A percentile compares a stretch with the other conserved stretches of the same genome.
These are phyloP conservation scores for Pedicia rivosa DNA, from an alignment of 2,888 invertebrate genomes.

Conservation along the genomic window DNA sequence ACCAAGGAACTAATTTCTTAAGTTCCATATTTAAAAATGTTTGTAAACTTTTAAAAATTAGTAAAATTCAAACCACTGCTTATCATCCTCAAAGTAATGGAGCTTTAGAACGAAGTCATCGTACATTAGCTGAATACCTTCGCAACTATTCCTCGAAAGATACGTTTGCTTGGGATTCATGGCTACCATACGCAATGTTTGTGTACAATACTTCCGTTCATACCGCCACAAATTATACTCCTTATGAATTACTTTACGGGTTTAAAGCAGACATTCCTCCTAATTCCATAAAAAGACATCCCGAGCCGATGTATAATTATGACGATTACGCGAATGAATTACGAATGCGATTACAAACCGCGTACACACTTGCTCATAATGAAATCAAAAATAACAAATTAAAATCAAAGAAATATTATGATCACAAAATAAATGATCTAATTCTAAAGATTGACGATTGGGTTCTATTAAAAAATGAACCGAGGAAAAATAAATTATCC, in stretches of 20 bases:
- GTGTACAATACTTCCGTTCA: conserved; percentile 16
- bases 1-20: background rate
- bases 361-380: background rate
- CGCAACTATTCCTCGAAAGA: conserved; percentile 17
- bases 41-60: too few relatives aligned
- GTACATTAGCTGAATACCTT: conserved; percentile 18
- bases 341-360: background rate
- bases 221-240: conserved; percentile 15
- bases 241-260: conserved; percentile 19
- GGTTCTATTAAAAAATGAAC: too few relatives aligned
- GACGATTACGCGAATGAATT: background rate
- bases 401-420: too few relatives aligned
- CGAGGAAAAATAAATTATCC: too few relatives aligned
- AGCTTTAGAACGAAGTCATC: conserved; percentile 18
- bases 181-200: conserved; percentile 17
- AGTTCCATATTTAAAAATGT: conserved; percentile 16
- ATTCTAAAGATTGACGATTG: too few relatives aligned
- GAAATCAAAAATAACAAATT: too few relatives aligned
- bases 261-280: conserved; percentile 13
- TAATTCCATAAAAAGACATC: conserved; percentile 11
- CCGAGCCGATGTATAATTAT: background rate
- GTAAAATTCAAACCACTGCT: too few relatives aligned
- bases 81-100: conserved; percentile 20
- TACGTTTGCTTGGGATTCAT: conserved; percentile 20
- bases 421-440: too few relatives aligned